Base-by-base conservation (phyloP, 2,888 invertebrate species). In the Hirudinaria manillensis region DNA sequence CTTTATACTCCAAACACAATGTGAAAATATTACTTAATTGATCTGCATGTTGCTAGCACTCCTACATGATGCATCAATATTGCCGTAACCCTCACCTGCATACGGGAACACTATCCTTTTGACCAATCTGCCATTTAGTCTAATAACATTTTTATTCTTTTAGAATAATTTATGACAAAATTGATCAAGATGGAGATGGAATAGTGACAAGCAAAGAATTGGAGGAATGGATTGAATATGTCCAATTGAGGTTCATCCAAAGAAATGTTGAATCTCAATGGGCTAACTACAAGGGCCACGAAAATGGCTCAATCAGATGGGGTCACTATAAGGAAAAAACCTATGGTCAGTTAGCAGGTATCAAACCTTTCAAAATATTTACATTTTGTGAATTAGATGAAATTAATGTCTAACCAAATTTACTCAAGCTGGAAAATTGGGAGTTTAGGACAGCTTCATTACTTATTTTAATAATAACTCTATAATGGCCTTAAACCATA, bases 311-410 rank as follows among this genome's bases (percentile, higher is more conserved):
- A 10, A 72, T 76, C 73, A 29, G 36, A 2, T 76, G 76, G 76
- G 76, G 73, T 16, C 45, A 74, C 24, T 76, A 74, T 34, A 70
- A 72, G 45, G 72, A 76, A 68, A 76, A 73, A 55, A 74, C 74
- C n/a, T 76, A 76, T 61, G 76, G 76, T 32, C 70, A 72, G 24
- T 27, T 74, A 53, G 74, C 32, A 27, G 76, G 74, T 74, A 38
- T 53, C n/a, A 27, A n/a, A 27, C n/a, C 3, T 70, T 61, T 61
- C 10, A 27, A 61, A 61, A 61, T 19, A 61, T 61, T 29, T 29
- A 16, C 45, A 45, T 45, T 45, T 45, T 45, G 45, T 45, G 45
- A 45, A 45, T 45, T 16, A 45, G 45, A 16, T 45, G 45, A 45
- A 45, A 16, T 16, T 16, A 16, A 16, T 45, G 13, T 45, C 45